Evolutionary conservation across 2,797 vertebrate genomes (phyloP).

Genomic region (Intellagama lesueurii): DNA sequence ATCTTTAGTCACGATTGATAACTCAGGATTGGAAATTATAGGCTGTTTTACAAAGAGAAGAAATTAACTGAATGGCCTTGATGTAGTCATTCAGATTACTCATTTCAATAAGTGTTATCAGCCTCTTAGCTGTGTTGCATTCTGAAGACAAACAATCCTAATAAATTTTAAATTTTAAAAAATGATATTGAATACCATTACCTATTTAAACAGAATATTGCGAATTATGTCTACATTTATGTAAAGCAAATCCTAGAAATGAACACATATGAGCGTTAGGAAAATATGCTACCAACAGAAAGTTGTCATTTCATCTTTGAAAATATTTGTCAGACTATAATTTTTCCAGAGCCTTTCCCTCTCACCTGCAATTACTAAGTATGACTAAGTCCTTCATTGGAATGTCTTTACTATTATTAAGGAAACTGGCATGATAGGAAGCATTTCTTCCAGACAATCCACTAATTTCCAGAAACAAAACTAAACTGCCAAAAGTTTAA

Average conservation of each 20-base stretch:
- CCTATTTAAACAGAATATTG: slow-evolving; percentile 26
- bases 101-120: slow-evolving; percentile 36
- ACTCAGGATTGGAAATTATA: slow-evolving; percentile 53
- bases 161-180: slow-evolving; percentile 23
- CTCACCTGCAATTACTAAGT: background rate
- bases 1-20: slow-evolving; percentile 55
- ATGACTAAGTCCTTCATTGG: background rate
- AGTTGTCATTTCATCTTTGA: background rate
- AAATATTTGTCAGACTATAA: background rate
- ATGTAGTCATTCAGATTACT: slow-evolving; percentile 42
- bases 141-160: slow-evolving; percentile 24
- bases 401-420: slow-evolving; percentile 14
- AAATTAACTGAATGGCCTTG: slow-evolving; percentile 54
- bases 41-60: slow-evolving; percentile 48
- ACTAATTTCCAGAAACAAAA: slow-evolving; percentile 22
- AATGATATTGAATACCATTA: background rate
- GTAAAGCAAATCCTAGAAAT: background rate
- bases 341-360: background rate
- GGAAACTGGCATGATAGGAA: background rate
- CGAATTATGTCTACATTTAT: slow-evolving; percentile 1
- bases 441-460: background rate
- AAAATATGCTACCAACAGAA: background rate
- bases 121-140: slow-evolving; percentile 32
- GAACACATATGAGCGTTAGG: background rate
- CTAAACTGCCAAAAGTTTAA: background rate